Evolutionary conservation across 2,797 vertebrate species (phyloP), one percentile per base, ranked within the genome.

Genomic region (Adelosebastes latens): DNA sequence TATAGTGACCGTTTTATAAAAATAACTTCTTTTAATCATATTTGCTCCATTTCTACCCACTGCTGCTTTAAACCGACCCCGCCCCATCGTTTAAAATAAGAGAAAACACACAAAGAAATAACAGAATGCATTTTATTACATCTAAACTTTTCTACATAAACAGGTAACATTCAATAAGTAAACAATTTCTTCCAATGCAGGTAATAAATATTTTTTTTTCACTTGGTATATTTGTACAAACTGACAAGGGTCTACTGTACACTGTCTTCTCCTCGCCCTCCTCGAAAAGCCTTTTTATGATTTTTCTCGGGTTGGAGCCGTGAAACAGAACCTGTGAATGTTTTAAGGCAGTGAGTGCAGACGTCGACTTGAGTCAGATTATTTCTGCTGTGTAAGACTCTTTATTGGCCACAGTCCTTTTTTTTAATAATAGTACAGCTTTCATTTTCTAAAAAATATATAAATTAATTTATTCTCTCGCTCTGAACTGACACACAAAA

Each of bases 81-180:
- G 16, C 27, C 4, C 2, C 2, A 18, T 32, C 0, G 8, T 60
- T 56, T 10, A 14, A 31, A 69, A 53, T 4, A 60, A 83, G 7
- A 24, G 61, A 39, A 34, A 34, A 82, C 69, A 86, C 62, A 36
- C 61, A 53, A 39, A 85, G 71, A 84, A 75, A 72, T 96, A 96
- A 95, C 96, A 95, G 96, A 97, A 97, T 97, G 97, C 93, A 94
- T 97, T 99, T 98, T 98, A 99, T 98, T 99, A 98, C 98, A 97
- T 97, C 97, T 98, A 98, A 97, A 98, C 96, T 96, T 97, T 96
- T 97, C 97, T 98, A 99, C 98, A 99, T 96, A 97, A 99, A 98
- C 97, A 97, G 95, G 96, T 97, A 98, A 99, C 97, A 98, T 98
- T 98, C 97, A 98, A 97, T 96, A 97, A 94, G 97, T 97, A 98